Evolutionary conservation across 2,113 vertebrate species (phyloP), one percentile per base, ranked within the genome.

Genomic region (Rhadina sibilatrix): DNA sequence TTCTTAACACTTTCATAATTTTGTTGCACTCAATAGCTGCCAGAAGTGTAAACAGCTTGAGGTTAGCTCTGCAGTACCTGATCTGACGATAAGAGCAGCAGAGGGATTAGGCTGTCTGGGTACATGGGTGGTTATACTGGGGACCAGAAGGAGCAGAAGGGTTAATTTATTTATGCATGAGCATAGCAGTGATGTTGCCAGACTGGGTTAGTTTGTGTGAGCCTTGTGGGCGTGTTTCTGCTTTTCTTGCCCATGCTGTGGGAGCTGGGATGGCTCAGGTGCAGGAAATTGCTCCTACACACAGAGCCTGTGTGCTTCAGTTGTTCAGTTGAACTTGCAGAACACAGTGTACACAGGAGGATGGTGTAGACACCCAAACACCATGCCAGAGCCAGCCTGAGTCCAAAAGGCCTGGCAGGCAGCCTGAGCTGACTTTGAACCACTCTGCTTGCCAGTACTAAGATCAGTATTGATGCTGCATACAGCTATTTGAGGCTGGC

Each of bases 331-430:
- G 30, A 63, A 50, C 49, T 86, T 5, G 5, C 38, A 74, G 90
- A 80, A 90, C 88, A 70, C 54, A 33, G 20, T 93, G 94, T 93
- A 30, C 85, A 54, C 50, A 42, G 49, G 79, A 88, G 50, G 42
- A 42, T 7, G 4, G 35, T 10, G 4, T 35, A 80, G 86, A 89
- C 86, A 83, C 76, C 54, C 59, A 92, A 54, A 92, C 88, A 77
- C 79, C 56, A 11, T 59, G 20, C 77, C 91, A 83, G 68, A 83
- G 33, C 50, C 59, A 88, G 42, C 21, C 59, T 53, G 46, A 83
- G 50, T 93, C 59, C 68, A 83, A 33, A 66, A 93, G 57, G 63
- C 63, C 83, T 96, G 94, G 92, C 90, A 90, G n/a, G 24, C 59
- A 94, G 92, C 92, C 92, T 2, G 1, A 50, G 63, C 63, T 90